Evolutionary conservation across 1,140 invertebrate species (phyloP), one percentile per base, ranked within the genome.

Genomic region (Listronotus oregonensis): DNA sequence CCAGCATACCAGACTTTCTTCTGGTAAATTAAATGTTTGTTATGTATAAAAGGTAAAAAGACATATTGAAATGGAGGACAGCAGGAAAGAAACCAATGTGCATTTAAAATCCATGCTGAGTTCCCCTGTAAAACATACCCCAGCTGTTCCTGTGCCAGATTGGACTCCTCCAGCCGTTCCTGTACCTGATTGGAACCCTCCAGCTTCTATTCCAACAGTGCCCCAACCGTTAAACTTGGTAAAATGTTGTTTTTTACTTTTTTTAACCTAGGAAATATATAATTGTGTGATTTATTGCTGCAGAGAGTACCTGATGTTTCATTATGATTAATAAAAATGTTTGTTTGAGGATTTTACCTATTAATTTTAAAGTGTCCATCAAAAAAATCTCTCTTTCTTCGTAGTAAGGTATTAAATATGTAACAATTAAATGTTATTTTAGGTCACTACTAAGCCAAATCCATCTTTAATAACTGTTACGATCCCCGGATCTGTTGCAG

Each of bases 101-200:
- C 64, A 73, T 66, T 72, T 78, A 51, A 73, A 67, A 54, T 47
- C 70, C 14, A 74, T 79, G 43, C 52, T 79, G 37, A 77, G 70
- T 65, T 77, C 69, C 51, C 74, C 76, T 14, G 60, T 70, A 18
- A 72, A 70, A 57, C 71, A 52, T 37, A 72, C 73, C 14, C 77
- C 76, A 66, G 74, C 75, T 66, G 75, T 77, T 18, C 75, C 78
- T 17, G 67, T 66, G 8, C 77, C 78, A 39, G 75, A 79, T 62
- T 77, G 75, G 77, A 72, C 42, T 69, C 68, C 18, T 32, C 11
- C 63, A 31, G 74, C 75, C 64, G 75, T 77, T 18, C 75, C 78
- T 17, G 67, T 66, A 10, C 77, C 78, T 32, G 75, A 79, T 62
- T 77, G 75, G 77, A 72, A 43, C 69, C 68, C 18, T 32, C 11